These are phyloP conservation scores for Cheilosia vernalis DNA, from an alignment of 2,888 invertebrate species.

Conservation along the genomic window DNA sequence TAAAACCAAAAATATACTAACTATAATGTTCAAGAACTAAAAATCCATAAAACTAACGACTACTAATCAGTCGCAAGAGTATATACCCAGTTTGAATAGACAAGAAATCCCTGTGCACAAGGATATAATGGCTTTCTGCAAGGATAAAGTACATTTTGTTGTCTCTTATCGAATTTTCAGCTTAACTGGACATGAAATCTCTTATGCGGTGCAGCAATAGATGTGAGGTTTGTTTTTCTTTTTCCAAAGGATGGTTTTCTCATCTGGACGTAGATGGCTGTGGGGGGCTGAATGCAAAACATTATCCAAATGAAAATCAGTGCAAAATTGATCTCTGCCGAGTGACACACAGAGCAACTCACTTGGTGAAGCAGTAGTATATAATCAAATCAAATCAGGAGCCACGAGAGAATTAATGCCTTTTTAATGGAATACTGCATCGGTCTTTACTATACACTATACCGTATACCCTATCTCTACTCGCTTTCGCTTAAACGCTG, in stretches of 20 bases:
- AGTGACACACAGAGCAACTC: neutral
- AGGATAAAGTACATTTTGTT: slow-evolving; percentile 32
- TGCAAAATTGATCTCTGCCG: neutral
- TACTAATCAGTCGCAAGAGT: neutral
- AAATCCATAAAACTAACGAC: neutral
- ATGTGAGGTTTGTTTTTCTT: slow-evolving; percentile 1
- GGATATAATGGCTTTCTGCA: slow-evolving; percentile 23
- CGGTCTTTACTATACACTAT: neutral
- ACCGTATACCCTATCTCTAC: neutral
- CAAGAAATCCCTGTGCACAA: slow-evolving; percentile 12
- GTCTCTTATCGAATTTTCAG: slow-evolving; percentile 49
- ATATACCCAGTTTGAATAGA: neutral
- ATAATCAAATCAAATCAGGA: slow-evolving; percentile 27
- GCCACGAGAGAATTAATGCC: slow-evolving; percentile 41
- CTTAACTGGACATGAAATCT: slow-evolving; percentile 51
- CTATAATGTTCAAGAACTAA: neutral
- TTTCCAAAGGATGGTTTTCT: too few relatives aligned
- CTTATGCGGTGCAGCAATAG: slow-evolving; percentile 6
- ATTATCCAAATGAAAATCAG: neutral
- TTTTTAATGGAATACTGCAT: slow-evolving; percentile 51
- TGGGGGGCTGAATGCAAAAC: neutral
- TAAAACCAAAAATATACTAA: neutral
- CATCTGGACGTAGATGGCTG: too few relatives aligned
- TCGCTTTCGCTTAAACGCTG: neutral
- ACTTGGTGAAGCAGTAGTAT: slow-evolving; percentile 2